These are phyloP conservation scores for Taenaris catops DNA, from an alignment of 2,888 invertebrate species.

Conservation along the genomic window DNA sequence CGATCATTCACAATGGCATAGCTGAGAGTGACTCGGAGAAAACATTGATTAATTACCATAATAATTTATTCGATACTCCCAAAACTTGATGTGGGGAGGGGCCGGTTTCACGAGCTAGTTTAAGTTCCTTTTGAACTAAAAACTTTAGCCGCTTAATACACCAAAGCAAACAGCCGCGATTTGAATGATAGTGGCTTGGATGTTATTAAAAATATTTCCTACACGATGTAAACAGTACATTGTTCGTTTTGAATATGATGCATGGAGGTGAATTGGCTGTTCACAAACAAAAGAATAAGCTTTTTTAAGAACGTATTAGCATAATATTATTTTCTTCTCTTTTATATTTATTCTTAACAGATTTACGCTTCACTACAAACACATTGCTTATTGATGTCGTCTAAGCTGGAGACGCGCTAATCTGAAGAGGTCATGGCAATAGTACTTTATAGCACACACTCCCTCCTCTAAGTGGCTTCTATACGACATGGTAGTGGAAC, in stretches of 20 bases:
- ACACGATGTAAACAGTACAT: constrained; percentile 69
- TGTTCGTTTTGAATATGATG: constrained; percentile 67
- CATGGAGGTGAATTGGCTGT: constrained; percentile 70
- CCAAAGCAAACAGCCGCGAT: constrained; percentile 44
- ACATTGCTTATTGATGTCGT: too few species aligned
- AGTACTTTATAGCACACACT: too few species aligned
- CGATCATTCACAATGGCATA: constrained; percentile 72
- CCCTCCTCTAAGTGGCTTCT: too few species aligned
- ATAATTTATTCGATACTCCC: constrained; percentile 80
- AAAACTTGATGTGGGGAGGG: constrained; percentile 72
- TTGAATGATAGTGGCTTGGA: constrained; percentile 37
- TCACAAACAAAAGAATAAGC: constrained; percentile 75
- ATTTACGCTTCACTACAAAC: too few species aligned
- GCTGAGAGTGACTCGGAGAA: constrained; percentile 75
- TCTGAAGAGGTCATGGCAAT: too few species aligned
- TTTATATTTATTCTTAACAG: too few species aligned
- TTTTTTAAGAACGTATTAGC: constrained; percentile 68
- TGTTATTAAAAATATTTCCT: constrained; percentile 52
- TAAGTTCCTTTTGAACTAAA: constrained; percentile 60
- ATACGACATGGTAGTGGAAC: too few species aligned
- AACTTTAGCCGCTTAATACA: constrained; percentile 31
- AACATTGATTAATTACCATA: constrained; percentile 80
- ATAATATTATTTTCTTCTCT: too few species aligned
- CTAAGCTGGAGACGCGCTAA: too few species aligned
- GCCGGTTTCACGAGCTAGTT: constrained; percentile 60